These are phyloP conservation scores for Vanessa tameamea DNA, from an alignment of 1,140 invertebrate species.

Conservation along the genomic window DNA sequence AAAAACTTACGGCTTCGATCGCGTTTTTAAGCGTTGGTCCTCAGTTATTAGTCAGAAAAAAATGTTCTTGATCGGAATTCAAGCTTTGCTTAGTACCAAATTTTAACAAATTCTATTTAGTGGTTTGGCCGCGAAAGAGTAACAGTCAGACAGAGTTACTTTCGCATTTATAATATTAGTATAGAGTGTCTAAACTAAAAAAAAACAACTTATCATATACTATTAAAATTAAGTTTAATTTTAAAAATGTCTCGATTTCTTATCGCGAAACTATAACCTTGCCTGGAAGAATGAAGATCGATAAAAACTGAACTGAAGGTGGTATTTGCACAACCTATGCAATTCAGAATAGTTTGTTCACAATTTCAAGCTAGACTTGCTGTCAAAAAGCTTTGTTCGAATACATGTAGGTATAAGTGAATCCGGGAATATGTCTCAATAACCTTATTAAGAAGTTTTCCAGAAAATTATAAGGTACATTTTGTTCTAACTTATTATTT, in stretches of 20 bases:
- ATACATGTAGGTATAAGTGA: background rate
- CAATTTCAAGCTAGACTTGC: background rate
- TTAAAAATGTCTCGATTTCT: background rate
- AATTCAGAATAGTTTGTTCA: conserved; percentile 4
- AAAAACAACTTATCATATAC: background rate
- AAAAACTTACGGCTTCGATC: no score
- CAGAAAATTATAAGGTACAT: no score
- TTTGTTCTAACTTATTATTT: no score
- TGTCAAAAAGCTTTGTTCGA: background rate
- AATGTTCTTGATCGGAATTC: no score
- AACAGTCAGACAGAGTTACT: no score
- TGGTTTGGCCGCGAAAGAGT: no score
- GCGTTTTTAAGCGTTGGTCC: no score
- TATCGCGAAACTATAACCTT: background rate
- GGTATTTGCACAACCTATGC: background rate
- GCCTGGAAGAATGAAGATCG: background rate
- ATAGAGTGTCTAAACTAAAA: background rate
- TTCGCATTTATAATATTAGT: no score
- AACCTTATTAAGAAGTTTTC: no score
- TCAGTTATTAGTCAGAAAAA: no score
- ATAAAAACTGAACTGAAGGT: background rate
- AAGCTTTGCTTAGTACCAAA: no score
- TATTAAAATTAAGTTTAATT: background rate
- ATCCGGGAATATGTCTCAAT: background rate
- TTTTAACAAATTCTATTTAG: no score